phyloP scores from a whole-genome alignment of 2,113 vertebrate genomes.

The Otocyon megalotis region DNA sequence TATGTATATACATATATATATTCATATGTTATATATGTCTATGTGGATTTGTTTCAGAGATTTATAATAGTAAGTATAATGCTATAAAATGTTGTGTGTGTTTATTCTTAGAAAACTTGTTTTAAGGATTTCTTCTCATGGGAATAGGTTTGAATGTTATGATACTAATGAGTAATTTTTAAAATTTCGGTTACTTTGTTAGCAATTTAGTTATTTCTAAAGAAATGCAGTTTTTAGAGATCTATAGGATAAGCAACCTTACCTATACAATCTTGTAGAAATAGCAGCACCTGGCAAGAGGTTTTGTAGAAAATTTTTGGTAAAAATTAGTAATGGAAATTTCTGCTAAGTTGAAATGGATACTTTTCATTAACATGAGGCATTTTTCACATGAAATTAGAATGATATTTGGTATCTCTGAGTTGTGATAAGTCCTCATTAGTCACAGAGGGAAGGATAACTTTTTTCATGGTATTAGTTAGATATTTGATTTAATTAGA shows the following conservation, averaged over 20 bases:
- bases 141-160: not conserved
- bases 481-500: not conserved
- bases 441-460: not conserved
- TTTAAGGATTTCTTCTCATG: constrained; percentile 34
- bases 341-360: constrained; percentile 34
- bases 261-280: constrained; percentile 7
- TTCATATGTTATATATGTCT: not conserved
- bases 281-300: not conserved
- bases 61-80: not conserved
- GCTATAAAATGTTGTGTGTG: not conserved
- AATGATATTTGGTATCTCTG: not conserved
- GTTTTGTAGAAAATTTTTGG: constrained; percentile 41
- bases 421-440: not conserved
- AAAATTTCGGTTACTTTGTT: not conserved
- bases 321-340: not conserved
- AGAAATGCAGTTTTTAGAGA: not conserved
- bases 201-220: constrained; percentile 31
- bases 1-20: not conserved
- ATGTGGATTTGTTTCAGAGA: not conserved
- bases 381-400: constrained; percentile 40
- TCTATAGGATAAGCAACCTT: constrained; percentile 8
- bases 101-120: constrained; percentile 19
- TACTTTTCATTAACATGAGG: not conserved
- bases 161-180: not conserved
- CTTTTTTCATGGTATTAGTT: constrained; percentile 1